These are phyloP conservation scores for Enteromius trimaculatus DNA, from an alignment of 2,797 vertebrate species.

Conservation along the genomic window DNA sequence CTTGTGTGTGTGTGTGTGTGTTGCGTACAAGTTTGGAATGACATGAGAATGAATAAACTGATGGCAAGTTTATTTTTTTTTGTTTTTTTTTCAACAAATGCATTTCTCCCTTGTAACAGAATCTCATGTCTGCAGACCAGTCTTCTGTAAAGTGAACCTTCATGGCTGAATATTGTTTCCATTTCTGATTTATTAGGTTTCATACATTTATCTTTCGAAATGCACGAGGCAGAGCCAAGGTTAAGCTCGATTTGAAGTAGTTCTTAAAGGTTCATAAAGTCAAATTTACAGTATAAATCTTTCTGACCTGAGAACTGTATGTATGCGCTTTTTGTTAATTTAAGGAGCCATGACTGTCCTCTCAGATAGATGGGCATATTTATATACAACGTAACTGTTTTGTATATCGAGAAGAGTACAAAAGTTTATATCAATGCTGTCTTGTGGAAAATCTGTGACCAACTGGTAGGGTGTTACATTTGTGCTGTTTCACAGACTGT, in stretches of 20 bases:
- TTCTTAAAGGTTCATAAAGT: neutral
- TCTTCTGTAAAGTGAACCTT: neutral
- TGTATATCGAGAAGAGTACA: conserved; percentile 40
- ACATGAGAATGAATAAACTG: neutral
- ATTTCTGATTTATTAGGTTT: neutral
- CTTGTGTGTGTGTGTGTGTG: too few relatives aligned
- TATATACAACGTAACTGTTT: conserved; percentile 57
- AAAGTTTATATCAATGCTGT: conserved; percentile 46
- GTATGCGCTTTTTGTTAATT: conserved; percentile 13
- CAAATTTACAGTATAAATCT: neutral
- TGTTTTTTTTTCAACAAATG: neutral
- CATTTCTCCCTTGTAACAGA: neutral
- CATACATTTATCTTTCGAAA: neutral
- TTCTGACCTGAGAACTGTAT: neutral
- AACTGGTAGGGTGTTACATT: conserved; percentile 28
- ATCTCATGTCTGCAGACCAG: neutral
- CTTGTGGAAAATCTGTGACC: conserved; percentile 44
- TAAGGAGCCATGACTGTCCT: conserved; percentile 21
- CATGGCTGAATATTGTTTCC: neutral
- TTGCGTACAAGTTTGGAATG: neutral
- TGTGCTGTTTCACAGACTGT: conserved; percentile 39
- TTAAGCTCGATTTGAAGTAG: neutral
- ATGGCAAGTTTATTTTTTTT: too few relatives aligned
- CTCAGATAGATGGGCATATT: conserved; percentile 39
- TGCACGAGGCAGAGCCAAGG: neutral